phyloP scores from a whole-genome alignment of 2,113 vertebrate genomes.

The Labrus mixtus region DNA sequence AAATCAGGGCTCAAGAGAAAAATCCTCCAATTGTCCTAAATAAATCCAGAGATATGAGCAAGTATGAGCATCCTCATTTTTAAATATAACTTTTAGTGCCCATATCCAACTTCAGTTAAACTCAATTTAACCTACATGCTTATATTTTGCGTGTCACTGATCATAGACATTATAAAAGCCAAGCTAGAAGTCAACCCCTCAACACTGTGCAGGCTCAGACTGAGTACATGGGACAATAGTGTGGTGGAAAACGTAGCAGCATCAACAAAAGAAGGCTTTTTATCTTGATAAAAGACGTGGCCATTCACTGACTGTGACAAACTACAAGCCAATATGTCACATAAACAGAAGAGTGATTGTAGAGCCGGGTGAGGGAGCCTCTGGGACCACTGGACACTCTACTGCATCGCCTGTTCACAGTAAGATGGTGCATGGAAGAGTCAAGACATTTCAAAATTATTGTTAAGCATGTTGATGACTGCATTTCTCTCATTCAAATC shows the following conservation, averaged over 20 bases:
- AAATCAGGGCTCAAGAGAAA: background rate
- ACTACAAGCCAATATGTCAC: slow-evolving; percentile 65
- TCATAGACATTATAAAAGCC: slow-evolving; percentile 24
- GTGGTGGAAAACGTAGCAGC: slow-evolving; percentile 35
- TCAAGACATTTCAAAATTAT: too few relatives aligned
- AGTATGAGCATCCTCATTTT: background rate
- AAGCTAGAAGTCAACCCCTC: slow-evolving; percentile 31
- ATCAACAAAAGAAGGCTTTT: slow-evolving; percentile 57
- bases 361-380: slow-evolving; percentile 31
- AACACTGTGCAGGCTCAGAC: slow-evolving; percentile 2
- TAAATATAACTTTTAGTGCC: background rate
- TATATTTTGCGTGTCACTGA: background rate
- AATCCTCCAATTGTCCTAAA: background rate
- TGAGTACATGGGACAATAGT: slow-evolving; percentile 32
- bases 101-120: slow-evolving; percentile 8
- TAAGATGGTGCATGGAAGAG: background rate
- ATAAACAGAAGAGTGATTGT: slow-evolving; percentile 65
- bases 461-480: background rate
- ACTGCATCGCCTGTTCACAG: slow-evolving; percentile 2
- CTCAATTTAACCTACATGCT: background rate
- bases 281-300: slow-evolving; percentile 52
- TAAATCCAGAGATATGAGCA: background rate
- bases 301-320: slow-evolving; percentile 55
- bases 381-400: slow-evolving; percentile 37
- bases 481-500: background rate